phyloP scores from a whole-genome alignment of 2,797 vertebrate species.

The Holocentrus rufus region DNA sequence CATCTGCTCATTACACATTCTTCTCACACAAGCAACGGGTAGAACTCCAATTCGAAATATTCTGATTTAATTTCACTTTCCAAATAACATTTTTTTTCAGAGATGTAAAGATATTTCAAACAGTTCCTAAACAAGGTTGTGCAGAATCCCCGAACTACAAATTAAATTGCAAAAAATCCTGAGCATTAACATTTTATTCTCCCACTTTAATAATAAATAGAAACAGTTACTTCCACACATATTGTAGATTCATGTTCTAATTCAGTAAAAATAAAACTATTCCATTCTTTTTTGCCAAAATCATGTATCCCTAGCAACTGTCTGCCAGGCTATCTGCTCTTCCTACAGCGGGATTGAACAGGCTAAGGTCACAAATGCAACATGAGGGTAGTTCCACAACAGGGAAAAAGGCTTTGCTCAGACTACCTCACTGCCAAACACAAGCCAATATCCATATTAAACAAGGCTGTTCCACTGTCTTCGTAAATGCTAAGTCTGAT shows the following conservation, averaged over 20 bases:
- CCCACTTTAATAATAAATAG: too few relatives aligned
- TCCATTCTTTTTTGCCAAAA: not conserved
- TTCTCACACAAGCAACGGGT: not conserved
- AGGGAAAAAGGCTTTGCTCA: conserved; percentile 9
- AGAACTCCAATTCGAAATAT: not conserved
- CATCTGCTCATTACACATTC: not conserved
- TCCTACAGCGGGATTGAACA: not conserved
- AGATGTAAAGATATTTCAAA: not conserved
- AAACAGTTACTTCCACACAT: too few relatives aligned
- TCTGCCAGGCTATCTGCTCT: conserved; percentile 6
- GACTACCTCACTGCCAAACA: conserved; percentile 32
- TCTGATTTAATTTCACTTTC: not conserved
- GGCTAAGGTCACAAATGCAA: conserved; percentile 7
- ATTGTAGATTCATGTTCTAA: too few relatives aligned
- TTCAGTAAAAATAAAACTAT: not conserved
- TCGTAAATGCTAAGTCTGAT: conserved; percentile 22
- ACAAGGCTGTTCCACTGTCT: conserved; percentile 5
- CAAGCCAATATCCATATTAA: conserved; percentile 8
- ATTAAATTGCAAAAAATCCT: too few relatives aligned
- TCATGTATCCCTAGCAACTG: not conserved
- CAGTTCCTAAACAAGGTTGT: not conserved
- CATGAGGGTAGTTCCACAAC: conserved; percentile 35
- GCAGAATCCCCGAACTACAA: not conserved
- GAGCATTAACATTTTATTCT: too few relatives aligned
- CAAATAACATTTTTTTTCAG: not conserved